Evolutionary conservation across 2,888 invertebrate genomes (phyloP), one percentile per base, ranked within the genome.

Genomic region (Margaritifera margaritifera): DNA sequence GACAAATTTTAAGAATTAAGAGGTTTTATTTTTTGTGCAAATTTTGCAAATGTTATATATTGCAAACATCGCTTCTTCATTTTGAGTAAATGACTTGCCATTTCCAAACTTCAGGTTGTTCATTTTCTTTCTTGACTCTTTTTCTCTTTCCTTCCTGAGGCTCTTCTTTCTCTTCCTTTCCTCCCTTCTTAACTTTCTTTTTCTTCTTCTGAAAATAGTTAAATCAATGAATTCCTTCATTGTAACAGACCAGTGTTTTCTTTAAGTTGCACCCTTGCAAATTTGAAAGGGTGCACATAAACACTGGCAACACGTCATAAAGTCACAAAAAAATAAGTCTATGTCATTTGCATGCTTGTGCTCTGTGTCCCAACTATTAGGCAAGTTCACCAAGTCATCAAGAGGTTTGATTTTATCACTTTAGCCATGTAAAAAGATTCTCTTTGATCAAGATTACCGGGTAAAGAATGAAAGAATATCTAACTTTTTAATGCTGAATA

Each of bases 11-110:
- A 42, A 31, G 8, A 31, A 31, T 15, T 15, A 42, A 42, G 15
- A 42, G n/a, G 74, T 75, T 79, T 70, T 77, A 69, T 75, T 74
- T 74, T 60, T 79, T 80, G 4, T 60, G 20, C 20, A 60, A 62
- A 61, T 59, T 62, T 22, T 50, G 8, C 52, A n/a, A 22, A 20
- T 20, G 20, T 20, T 62, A 2, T n/a, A 15, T 62, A 19, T 22
- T 51, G 42, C n/a, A 22, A n/a, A 20, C 5, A n/a, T 1, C 18
- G 18, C n/a, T 24, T 53, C 19, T 19, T 22, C n/a, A 22, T 55
- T n/a, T 55, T 55, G 20, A 54, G 6, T 52, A 15, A 59, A 20
- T 62, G 31, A 66, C 77, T 74, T 61, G 88, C 90, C 98, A 91
- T 77, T 87, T 89, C 90, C 91, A 91, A 31, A 90, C 87, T 42